These are phyloP conservation scores for Entosphenus tridentatus DNA, from an alignment of 2,113 vertebrate genomes.

Conservation along the genomic window DNA sequence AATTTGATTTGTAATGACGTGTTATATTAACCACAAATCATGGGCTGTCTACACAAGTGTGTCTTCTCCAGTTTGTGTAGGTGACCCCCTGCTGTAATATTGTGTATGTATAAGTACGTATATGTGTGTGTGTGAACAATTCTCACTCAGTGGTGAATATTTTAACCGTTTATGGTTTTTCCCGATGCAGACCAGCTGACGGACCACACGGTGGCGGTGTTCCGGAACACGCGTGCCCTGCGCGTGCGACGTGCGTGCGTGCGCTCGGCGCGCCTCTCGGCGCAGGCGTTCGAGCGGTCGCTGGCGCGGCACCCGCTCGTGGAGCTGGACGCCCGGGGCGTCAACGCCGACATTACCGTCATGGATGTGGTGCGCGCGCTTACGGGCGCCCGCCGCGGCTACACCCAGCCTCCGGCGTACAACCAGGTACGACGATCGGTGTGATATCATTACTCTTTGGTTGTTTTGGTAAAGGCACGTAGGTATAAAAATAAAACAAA, in stretches of 20 bases:
- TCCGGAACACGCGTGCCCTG: conserved; percentile 56
- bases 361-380: conserved; percentile 79
- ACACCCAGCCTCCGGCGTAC: too few relatives aligned
- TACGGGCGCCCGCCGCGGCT: neutral
- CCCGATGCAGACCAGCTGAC: conserved; percentile 49
- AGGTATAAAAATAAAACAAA: too few relatives aligned
- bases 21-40: too few relatives aligned
- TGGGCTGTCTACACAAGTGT: too few relatives aligned
- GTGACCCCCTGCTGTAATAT: neutral
- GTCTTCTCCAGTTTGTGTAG: neutral
- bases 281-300: conserved; percentile 71
- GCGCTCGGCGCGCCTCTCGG: conserved; percentile 76
- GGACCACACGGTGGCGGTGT: conserved; percentile 77
- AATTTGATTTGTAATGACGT: too few relatives aligned
- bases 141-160: too few relatives aligned
- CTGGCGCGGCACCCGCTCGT: conserved; percentile 75
- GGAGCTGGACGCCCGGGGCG: conserved; percentile 69
- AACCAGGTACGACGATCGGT: too few relatives aligned
- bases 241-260: conserved; percentile 73
- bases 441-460: too few relatives aligned
- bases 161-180: too few relatives aligned
- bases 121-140: neutral
- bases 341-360: conserved; percentile 89
- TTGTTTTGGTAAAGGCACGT: too few relatives aligned
- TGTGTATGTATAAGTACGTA: neutral